Conservation (phyloP, 1,140 invertebrate species). For the Brachionus sp. region DNA sequence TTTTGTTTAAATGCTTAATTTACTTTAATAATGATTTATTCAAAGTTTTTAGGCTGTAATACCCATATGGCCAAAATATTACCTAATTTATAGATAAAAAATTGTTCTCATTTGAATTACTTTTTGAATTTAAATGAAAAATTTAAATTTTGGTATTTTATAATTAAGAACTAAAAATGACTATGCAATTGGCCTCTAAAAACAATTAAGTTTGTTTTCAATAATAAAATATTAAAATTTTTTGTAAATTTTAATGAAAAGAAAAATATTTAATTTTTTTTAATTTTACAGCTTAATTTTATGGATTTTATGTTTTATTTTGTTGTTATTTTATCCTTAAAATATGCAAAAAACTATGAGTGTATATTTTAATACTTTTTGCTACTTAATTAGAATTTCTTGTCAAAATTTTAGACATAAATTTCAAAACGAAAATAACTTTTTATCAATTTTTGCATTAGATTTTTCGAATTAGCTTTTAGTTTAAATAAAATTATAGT, state of each 20-base stretch:
- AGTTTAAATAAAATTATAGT: too few species aligned
- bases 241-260: slow-evolving; percentile 11
- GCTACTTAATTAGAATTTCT: slow-evolving; percentile 4
- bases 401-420: slow-evolving; percentile 1
- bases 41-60: not conserved
- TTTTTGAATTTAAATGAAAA: not conserved
- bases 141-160: slow-evolving; percentile 21
- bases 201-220: not conserved
- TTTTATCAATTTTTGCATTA: not conserved
- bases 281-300: slow-evolving; percentile 20
- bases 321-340: slow-evolving; percentile 7
- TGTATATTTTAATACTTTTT: not conserved
- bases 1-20: not conserved
- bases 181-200: not conserved
- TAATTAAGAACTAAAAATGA: not conserved
- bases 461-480: too few species aligned
- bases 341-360: not conserved
- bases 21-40: not conserved
- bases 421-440: slow-evolving; percentile 42
- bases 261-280: slow-evolving; percentile 21
- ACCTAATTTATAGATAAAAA: not conserved
- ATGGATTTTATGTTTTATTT: slow-evolving; percentile 31
- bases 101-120: slow-evolving; percentile 1
- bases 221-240: slow-evolving; percentile 8
- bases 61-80: not conserved